Conservation (phyloP, 2,888 invertebrate species). For the Lycocerus yunnanus region DNA sequence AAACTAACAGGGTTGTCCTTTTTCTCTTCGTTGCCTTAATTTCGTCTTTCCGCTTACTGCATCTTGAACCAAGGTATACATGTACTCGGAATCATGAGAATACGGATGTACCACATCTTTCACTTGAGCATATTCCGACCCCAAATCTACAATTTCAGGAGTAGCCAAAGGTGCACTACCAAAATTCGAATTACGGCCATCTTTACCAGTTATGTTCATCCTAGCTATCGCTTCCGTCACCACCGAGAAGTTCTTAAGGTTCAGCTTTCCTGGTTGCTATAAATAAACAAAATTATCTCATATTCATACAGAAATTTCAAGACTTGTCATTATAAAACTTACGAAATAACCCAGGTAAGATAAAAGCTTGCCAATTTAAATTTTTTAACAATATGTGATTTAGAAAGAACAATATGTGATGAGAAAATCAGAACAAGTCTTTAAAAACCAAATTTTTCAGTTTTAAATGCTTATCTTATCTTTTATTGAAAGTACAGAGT, state of each 20-base stretch:
- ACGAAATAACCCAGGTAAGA: constrained; percentile 1
- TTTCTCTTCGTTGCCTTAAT: constrained; percentile 65
- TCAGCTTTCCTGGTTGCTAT: constrained; percentile 87
- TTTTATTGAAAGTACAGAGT: background rate
- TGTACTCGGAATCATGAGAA: constrained; percentile 63
- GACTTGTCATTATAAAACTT: background rate
- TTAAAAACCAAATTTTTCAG: background rate
- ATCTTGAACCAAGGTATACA: constrained; percentile 71
- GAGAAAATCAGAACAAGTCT: background rate
- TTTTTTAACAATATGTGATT: background rate
- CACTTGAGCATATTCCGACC: constrained; percentile 74
- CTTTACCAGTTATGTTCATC: constrained; percentile 67
- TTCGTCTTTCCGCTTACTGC: constrained; percentile 65
- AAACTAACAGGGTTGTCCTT: constrained; percentile 66
- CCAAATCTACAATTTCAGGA: constrained; percentile 76
- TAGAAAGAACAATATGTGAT: background rate
- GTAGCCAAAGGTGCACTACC: constrained; percentile 76
- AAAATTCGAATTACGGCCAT: constrained; percentile 57
- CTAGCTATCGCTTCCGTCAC: constrained; percentile 83
- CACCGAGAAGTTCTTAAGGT: constrained; percentile 86
- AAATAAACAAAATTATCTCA: constrained; percentile 22
- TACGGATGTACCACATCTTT: constrained; percentile 56
- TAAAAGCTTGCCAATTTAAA: background rate
- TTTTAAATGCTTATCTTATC: background rate
- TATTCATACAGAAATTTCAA: background rate